Conservation (phyloP, 1,140 invertebrate genomes). For the Telenomus remus region DNA sequence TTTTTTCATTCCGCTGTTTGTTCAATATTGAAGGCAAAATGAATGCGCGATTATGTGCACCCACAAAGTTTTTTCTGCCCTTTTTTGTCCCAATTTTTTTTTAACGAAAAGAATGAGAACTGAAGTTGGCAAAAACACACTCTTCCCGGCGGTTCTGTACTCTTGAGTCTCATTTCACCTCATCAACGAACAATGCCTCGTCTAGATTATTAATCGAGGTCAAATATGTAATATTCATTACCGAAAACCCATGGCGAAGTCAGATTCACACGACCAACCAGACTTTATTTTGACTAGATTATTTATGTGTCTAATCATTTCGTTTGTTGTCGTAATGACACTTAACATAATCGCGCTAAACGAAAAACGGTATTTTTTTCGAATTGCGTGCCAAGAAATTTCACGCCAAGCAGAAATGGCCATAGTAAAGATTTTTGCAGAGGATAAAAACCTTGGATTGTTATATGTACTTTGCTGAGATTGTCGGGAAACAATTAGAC, state of each 20-base stretch:
- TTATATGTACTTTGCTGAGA: no score
- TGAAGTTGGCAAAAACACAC: constrained; percentile 40
- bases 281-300: constrained; percentile 35
- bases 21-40: constrained; percentile 44
- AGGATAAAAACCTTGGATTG: neutral
- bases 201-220: constrained; percentile 60
- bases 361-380: no score
- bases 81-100: constrained; percentile 7
- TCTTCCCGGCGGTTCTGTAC: constrained; percentile 31
- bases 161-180: constrained; percentile 55
- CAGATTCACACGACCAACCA: constrained; percentile 39
- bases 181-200: constrained; percentile 61
- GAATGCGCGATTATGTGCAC: constrained; percentile 19
- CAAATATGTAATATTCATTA: constrained; percentile 62
- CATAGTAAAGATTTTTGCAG: neutral
- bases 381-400: no score
- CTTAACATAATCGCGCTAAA: neutral
- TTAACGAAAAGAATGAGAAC: constrained; percentile 27
- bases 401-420: no score
- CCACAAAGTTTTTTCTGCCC: constrained; percentile 11
- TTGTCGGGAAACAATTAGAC: neutral
- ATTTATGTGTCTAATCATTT: constrained; percentile 35
- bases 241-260: constrained; percentile 22
- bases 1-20: neutral
- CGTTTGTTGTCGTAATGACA: constrained; percentile 20